A percentile compares a stretch with the other conserved stretches of the same genome.
Evolutionary conservation across 2,888 invertebrate genomes (phyloP).

Genomic region (Lamellibrachia satsuma): DNA sequence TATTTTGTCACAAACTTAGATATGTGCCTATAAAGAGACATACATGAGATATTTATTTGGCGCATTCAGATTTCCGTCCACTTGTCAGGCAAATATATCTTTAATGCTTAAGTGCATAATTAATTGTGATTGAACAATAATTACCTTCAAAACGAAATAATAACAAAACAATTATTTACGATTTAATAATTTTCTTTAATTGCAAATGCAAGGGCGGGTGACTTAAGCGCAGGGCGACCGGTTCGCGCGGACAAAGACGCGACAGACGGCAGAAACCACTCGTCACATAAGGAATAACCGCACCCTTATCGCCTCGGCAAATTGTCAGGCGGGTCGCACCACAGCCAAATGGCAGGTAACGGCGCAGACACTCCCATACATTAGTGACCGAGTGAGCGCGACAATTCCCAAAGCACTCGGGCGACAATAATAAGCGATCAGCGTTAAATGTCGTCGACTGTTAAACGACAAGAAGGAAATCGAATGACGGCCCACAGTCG

Average conservation of each 20-base stretch:
- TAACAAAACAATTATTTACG: background rate
- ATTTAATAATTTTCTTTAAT: background rate
- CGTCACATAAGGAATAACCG: background rate
- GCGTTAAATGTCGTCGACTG: conserved; percentile 17
- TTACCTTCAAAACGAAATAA: background rate
- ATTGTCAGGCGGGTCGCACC: conserved; percentile 1
- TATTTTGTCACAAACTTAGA: background rate
- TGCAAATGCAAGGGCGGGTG: background rate
- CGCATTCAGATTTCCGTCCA: background rate
- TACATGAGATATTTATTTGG: background rate
- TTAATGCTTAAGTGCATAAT: background rate
- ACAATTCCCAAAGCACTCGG: conserved; percentile 13
- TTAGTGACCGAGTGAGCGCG: background rate
- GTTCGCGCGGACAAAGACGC: background rate
- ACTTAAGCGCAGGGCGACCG: background rate
- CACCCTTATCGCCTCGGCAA: background rate
- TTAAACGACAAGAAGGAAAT: background rate
- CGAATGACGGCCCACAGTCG: background rate
- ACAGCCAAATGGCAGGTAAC: background rate
- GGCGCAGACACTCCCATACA: background rate
- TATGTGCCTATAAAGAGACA: background rate
- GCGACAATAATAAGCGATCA: background rate
- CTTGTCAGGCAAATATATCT: background rate
- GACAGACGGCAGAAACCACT: background rate
- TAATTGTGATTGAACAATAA: background rate